These are phyloP conservation scores for Megathymus violae DNA, from an alignment of 1,140 invertebrate species.

Conservation along the genomic window DNA sequence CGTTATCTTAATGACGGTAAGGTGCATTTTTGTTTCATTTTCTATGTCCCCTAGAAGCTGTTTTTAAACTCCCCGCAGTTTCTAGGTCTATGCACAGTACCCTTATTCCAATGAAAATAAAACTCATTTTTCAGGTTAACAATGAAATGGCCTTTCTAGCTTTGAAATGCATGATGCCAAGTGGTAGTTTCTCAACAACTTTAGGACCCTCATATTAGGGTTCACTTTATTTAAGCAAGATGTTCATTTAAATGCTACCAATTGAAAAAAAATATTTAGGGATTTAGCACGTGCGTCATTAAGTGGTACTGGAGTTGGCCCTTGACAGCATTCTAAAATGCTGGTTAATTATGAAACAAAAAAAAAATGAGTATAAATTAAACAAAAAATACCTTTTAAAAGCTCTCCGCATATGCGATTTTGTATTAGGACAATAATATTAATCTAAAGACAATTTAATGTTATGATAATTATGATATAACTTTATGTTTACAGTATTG, in stretches of 20 bases:
- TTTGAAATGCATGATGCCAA: too few relatives aligned
- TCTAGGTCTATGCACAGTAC: background rate
- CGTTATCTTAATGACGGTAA: background rate
- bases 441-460: too few relatives aligned
- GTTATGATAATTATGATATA: too few relatives aligned
- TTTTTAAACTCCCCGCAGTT: background rate
- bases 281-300: constrained; percentile 1
- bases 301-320: background rate
- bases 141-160: background rate
- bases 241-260: background rate
- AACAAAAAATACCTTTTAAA: too few relatives aligned
- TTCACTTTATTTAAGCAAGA: background rate
- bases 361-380: too few relatives aligned
- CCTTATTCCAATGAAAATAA: background rate
- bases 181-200: background rate
- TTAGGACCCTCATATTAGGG: background rate
- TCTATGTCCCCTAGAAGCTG: background rate
- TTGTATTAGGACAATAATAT: too few relatives aligned
- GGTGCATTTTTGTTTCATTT: background rate
- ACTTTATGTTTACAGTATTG: too few relatives aligned
- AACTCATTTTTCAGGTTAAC: background rate
- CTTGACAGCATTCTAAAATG: background rate
- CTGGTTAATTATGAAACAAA: too few relatives aligned
- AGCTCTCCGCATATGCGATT: too few relatives aligned
- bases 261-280: background rate